phyloP scores from a whole-genome alignment of 2,888 invertebrate species.

The Hedya salicella region DNA sequence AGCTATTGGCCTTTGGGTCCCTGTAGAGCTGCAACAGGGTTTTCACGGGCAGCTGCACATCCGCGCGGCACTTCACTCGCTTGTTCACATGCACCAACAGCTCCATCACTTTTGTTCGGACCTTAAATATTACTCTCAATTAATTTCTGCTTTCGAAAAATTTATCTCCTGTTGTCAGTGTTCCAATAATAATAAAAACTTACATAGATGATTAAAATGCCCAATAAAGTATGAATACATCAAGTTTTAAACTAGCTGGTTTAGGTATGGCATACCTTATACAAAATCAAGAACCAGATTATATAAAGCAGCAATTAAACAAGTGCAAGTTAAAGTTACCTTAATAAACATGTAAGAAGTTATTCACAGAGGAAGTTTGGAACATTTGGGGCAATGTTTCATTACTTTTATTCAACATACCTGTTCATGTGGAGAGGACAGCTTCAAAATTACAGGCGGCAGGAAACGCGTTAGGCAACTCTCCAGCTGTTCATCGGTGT shows the following conservation, averaged over 20 bases:
- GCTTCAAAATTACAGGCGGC: conserved; percentile 94
- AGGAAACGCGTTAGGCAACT: conserved; percentile 91
- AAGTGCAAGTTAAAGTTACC: too few species aligned
- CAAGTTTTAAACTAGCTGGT: too few species aligned
- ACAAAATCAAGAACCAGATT: too few species aligned
- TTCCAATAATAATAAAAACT: too few species aligned
- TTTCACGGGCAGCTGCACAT: conserved; percentile 94
- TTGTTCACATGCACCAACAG: conserved; percentile 96
- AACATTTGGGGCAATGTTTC: not conserved
- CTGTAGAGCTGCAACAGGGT: conserved; percentile 92
- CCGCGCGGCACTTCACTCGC: conserved; percentile 92
- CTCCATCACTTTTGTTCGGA: conserved; percentile 94
- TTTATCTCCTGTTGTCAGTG: too few species aligned
- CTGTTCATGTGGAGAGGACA: conserved; percentile 94
- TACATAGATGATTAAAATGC: too few species aligned
- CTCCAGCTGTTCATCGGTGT: conserved; percentile 95
- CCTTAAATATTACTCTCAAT: conserved; percentile 55
- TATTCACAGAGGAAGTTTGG: not conserved
- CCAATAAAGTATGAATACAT: too few species aligned
- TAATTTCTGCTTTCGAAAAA: not conserved
- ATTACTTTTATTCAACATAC: conserved; percentile 70
- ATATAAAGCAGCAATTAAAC: too few species aligned
- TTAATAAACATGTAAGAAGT: too few species aligned
- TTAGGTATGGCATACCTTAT: too few species aligned
- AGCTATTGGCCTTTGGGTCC: conserved; percentile 90